Conservation (phyloP, 2,797 vertebrate species). For the Amphiprion clarkii region DNA sequence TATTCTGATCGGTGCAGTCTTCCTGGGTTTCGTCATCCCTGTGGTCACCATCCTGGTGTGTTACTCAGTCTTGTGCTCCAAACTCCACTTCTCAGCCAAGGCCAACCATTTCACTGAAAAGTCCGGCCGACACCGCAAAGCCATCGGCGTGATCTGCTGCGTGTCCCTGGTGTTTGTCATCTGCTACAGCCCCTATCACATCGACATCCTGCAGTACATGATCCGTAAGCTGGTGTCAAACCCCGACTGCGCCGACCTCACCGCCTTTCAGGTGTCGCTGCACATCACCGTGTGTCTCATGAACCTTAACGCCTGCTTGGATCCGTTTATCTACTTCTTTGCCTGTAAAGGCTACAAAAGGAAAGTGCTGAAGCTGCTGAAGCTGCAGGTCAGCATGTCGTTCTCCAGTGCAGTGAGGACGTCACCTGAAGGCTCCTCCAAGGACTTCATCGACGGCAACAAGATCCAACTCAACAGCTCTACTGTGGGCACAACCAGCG, state of each 20-base stretch:
- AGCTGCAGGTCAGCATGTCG: conserved; percentile 89
- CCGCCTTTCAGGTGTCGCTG: conserved; percentile 93
- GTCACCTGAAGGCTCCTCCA: conserved; percentile 91
- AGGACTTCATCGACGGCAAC: conserved; percentile 81
- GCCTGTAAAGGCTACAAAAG: conserved; percentile 98
- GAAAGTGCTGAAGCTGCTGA: conserved; percentile 92
- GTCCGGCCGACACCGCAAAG: conserved; percentile 94
- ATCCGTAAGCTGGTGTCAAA: conserved; percentile 87
- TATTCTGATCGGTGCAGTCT: conserved; percentile 91
- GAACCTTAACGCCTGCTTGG: conserved; percentile 96
- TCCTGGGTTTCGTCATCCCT: conserved; percentile 91
- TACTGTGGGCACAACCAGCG: neutral
- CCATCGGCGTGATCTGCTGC: conserved; percentile 93
- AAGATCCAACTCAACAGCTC: conserved; percentile 78
- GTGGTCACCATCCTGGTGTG: conserved; percentile 90
- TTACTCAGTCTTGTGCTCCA: conserved; percentile 92
- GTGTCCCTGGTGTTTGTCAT: conserved; percentile 94
- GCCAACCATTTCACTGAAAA: conserved; percentile 92
- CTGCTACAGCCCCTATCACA: conserved; percentile 95
- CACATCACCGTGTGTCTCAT: conserved; percentile 94
- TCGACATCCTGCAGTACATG: conserved; percentile 96
- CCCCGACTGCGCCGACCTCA: conserved; percentile 83
- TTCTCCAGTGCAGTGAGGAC: conserved; percentile 92
- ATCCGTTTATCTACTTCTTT: conserved; percentile 98
- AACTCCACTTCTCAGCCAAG: conserved; percentile 90